Base-by-base conservation (phyloP, 2,113 vertebrate species). In the Muntiacus muntjak region DNA sequence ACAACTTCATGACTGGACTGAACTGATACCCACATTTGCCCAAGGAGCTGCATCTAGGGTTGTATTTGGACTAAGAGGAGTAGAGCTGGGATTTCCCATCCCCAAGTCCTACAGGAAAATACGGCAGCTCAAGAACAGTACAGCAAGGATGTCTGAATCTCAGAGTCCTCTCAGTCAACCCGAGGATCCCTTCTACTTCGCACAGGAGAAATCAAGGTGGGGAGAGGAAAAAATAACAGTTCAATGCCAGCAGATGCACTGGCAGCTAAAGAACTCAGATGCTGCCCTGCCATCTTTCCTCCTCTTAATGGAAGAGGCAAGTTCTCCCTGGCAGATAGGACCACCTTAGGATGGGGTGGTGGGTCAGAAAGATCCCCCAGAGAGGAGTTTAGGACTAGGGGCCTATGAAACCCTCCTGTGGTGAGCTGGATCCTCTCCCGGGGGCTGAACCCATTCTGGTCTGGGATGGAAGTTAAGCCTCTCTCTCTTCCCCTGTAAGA, bases 401-500 rank as follows among this genome's bases (percentile, higher is more conserved):
- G n/a, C 43, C 16, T 33, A 3, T 10, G 1, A 40, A 19, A 16
- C 10, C 45, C 50, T 64, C n/a, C 5, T 19, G 16, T 28, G 52
- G 23, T 25, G 21, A 71, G 50, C 54, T 90, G 76, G 76, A 92
- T 9, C 26, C 36, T 71, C 33, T 25, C 36, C 36, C 40, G n/a
- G 43, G 43, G 86, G 33, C 82, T 57, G 13, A 25, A 36, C 84
- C 30, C 8, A 2, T 40, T 86, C 26, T 43, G 45, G 30, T 58
- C 50, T 8, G 58, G 74, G 25, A 54, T 16, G 60, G 50, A 94
- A 89, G 71, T 40, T 10, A 45, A 92, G 30, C 76, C 81, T 40
- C 43, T 36, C 89, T 98, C 95, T 97, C 98, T 97, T 95, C 45
- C 79, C 21, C 87, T 67, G 89, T 96, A 96, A 96, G 95, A 94